phyloP scores from a whole-genome alignment of 2,888 invertebrate species.

The Epirrhoe tristata region DNA sequence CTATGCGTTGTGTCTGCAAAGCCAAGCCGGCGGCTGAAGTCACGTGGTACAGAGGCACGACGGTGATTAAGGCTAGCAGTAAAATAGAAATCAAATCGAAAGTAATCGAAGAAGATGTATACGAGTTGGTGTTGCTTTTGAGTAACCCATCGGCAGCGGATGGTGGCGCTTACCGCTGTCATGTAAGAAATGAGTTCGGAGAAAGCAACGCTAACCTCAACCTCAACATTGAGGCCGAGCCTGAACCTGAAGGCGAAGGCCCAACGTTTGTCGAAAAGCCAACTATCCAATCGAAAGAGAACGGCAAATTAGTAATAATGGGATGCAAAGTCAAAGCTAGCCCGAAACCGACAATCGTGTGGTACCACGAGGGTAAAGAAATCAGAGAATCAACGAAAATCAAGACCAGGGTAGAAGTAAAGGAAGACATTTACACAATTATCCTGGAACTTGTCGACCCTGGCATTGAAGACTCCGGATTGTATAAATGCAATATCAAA shows the following conservation, averaged over 20 bases:
- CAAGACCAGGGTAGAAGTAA: constrained; percentile 91
- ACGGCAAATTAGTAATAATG: constrained; percentile 81
- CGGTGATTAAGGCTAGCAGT: constrained; percentile 92
- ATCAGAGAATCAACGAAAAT: constrained; percentile 93
- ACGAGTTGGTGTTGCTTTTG: constrained; percentile 91
- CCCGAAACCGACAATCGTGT: constrained; percentile 80
- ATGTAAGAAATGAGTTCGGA: constrained; percentile 97
- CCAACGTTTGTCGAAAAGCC: constrained; percentile 98
- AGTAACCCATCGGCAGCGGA: constrained; percentile 83
- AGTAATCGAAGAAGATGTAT: constrained; percentile 92
- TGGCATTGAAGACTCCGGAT: constrained; percentile 97
- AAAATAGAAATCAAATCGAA: constrained; percentile 93
- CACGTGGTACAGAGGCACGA: constrained; percentile 97
- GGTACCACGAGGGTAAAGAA: constrained; percentile 84
- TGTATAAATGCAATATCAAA: constrained; percentile 99
- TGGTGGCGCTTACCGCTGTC: constrained; percentile 90
- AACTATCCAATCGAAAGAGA: constrained; percentile 91
- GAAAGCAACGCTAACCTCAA: constrained; percentile 99
- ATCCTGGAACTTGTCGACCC: constrained; percentile 95
- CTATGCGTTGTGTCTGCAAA: constrained; percentile 98
- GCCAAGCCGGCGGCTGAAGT: constrained; percentile 98
- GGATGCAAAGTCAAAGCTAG: constrained; percentile 83
- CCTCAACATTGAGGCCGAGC: constrained; percentile 98
- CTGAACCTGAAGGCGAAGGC: constrained; percentile 96
- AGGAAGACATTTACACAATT: constrained; percentile 93